Evolutionary conservation across 2,888 invertebrate species (phyloP).

Genomic region (Xylocampa areola): DNA sequence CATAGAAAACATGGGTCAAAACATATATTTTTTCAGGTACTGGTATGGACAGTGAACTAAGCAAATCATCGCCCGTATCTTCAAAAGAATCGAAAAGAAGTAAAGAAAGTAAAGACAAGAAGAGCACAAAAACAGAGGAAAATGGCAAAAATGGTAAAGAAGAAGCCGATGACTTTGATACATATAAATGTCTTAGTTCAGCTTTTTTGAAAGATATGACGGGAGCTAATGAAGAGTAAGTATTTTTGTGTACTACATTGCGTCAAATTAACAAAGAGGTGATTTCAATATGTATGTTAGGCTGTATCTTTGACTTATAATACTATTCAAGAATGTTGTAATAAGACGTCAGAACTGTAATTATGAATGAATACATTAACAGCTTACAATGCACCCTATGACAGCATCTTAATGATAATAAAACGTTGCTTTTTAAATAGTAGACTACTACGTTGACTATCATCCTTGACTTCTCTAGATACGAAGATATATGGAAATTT

Average conservation of each 20-base stretch:
- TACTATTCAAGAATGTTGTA: too few relatives aligned
- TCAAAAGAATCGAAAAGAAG: constrained; percentile 95
- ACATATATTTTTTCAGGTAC: constrained; percentile 66
- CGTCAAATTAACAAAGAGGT: too few relatives aligned
- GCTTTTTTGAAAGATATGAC: constrained; percentile 93
- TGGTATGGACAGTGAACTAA: constrained; percentile 94
- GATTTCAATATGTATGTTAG: too few relatives aligned
- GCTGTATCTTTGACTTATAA: too few relatives aligned
- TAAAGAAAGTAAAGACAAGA: constrained; percentile 92
- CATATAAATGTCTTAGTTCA: constrained; percentile 92
- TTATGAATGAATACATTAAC: too few relatives aligned
- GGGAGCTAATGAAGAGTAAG: constrained; percentile 92
- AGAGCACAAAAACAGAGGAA: constrained; percentile 83
- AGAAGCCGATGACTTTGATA: constrained; percentile 91
- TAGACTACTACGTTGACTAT: too few relatives aligned
- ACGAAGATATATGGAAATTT: constrained; percentile 95
- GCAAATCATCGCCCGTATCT: constrained; percentile 93
- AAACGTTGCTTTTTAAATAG: too few relatives aligned
- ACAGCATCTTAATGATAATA: too few relatives aligned
- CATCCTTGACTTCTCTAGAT: constrained; percentile 81
- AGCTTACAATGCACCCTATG: too few relatives aligned
- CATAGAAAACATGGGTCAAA: background rate
- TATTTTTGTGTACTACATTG: too few relatives aligned
- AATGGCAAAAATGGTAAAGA: constrained; percentile 88
- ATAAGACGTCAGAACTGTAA: too few relatives aligned